These are phyloP conservation scores for Megalops cyprinoides DNA, from an alignment of 2,797 vertebrate genomes.

Conservation along the genomic window DNA sequence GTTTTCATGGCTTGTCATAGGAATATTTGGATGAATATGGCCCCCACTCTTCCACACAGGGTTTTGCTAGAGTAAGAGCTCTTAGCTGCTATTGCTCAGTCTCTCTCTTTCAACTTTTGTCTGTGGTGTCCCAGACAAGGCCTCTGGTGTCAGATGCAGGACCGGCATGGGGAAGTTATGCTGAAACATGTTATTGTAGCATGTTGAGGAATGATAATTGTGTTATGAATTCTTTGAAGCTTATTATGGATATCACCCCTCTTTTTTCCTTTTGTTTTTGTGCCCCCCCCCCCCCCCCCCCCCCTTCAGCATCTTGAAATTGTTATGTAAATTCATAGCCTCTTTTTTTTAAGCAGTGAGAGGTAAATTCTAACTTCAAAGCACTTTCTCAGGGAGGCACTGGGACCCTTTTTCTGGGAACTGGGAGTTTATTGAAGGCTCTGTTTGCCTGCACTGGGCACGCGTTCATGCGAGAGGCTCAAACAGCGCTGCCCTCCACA, in stretches of 20 bases:
- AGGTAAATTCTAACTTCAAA: constrained; percentile 52
- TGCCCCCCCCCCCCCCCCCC: too few species aligned
- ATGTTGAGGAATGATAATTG: constrained; percentile 45
- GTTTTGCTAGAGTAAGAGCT: too few species aligned
- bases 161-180: constrained; percentile 47
- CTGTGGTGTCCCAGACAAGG: constrained; percentile 46
- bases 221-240: constrained; percentile 55
- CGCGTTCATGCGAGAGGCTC: too few species aligned
- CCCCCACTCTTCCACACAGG: constrained; percentile 52
- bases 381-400: constrained; percentile 31
- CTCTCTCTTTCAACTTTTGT: too few species aligned
- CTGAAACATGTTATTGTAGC: constrained; percentile 44
- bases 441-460: too few species aligned
- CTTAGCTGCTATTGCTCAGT: too few species aligned
- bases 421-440: background rate
- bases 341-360: constrained; percentile 50
- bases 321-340: constrained; percentile 48
- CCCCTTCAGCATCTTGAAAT: constrained; percentile 52
- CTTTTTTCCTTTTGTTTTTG: constrained; percentile 28
- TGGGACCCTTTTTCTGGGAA: constrained; percentile 37
- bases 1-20: background rate
- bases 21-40: constrained; percentile 48
- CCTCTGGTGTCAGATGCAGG: constrained; percentile 56
- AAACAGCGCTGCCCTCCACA: background rate
- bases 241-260: constrained; percentile 56